phyloP scores from a whole-genome alignment of 2,888 invertebrate genomes.

The Drosophila mimetica region DNA sequence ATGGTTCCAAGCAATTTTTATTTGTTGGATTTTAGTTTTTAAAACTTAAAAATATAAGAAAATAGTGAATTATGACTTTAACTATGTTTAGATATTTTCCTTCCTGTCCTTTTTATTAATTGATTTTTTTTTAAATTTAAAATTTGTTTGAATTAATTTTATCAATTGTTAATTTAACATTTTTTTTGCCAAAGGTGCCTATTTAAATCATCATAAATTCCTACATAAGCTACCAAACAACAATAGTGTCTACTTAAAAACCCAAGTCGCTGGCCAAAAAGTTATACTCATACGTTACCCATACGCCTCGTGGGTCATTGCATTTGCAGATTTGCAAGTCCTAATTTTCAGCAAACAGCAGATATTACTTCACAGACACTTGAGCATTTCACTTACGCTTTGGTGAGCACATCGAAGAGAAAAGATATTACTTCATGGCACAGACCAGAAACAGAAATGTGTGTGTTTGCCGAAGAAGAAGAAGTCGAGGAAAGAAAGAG shows the following conservation, averaged over 20 bases:
- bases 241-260: slow-evolving; percentile 13
- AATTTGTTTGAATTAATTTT: neutral
- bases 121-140: no score
- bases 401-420: slow-evolving; percentile 62
- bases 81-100: no score
- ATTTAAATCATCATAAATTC: no score
- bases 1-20: neutral
- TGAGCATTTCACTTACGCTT: slow-evolving; percentile 71
- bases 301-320: slow-evolving; percentile 54
- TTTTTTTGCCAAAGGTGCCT: no score
- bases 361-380: slow-evolving; percentile 71
- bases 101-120: no score
- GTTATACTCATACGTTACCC: slow-evolving; percentile 47
- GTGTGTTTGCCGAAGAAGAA: slow-evolving; percentile 50
- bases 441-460: slow-evolving; percentile 80
- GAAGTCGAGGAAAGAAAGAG: slow-evolving; percentile 22
- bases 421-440: slow-evolving; percentile 81
- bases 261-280: slow-evolving; percentile 6
- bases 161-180: no score
- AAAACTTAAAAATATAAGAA: no score
- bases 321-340: slow-evolving; percentile 66
- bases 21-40: no score
- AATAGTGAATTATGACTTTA: no score
- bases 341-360: slow-evolving; percentile 52
- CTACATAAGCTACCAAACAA: no score